Conservation (phyloP, 1,140 invertebrate species). For the Phthorimaea operculella region DNA sequence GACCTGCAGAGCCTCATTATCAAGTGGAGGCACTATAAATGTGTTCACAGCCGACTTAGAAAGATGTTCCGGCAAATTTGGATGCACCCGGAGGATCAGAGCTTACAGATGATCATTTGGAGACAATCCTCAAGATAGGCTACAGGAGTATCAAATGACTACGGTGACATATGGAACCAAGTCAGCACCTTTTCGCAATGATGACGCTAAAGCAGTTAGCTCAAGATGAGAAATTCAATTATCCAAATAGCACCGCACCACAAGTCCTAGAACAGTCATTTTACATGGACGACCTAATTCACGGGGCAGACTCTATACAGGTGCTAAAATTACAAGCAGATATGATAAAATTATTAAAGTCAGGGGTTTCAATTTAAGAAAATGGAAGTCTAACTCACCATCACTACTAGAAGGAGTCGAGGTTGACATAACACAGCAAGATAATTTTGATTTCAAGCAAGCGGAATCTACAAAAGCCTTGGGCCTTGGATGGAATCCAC, state of each 20-base stretch:
- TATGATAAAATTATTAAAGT: neutral
- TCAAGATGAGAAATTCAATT: conserved; percentile 11
- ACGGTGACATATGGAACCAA: conserved; percentile 38
- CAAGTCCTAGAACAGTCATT: neutral
- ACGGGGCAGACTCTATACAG: neutral
- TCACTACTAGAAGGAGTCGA: neutral
- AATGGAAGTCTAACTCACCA: neutral
- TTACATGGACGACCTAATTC: conserved; percentile 1
- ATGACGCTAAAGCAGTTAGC: conserved; percentile 25
- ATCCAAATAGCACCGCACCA: conserved; percentile 18
- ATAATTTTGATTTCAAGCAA: neutral
- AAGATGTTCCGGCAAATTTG: conserved; percentile 21
- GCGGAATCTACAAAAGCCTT: conserved; percentile 1
- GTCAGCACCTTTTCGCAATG: conserved; percentile 31
- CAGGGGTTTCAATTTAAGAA: conserved; percentile 1
- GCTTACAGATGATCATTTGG: conserved; percentile 35
- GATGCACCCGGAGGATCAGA: conserved; percentile 1
- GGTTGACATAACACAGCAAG: neutral
- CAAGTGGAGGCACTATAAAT: conserved; percentile 9
- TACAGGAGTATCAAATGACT: conserved; percentile 21
- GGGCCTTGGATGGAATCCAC: neutral
- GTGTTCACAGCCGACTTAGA: conserved; percentile 16
- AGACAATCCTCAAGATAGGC: conserved; percentile 6
- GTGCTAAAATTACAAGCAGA: conserved; percentile 4
- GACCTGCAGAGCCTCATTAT: conserved; percentile 8